phyloP scores from a whole-genome alignment of 2,797 vertebrate species.

The Mormyrops attenuatus region DNA sequence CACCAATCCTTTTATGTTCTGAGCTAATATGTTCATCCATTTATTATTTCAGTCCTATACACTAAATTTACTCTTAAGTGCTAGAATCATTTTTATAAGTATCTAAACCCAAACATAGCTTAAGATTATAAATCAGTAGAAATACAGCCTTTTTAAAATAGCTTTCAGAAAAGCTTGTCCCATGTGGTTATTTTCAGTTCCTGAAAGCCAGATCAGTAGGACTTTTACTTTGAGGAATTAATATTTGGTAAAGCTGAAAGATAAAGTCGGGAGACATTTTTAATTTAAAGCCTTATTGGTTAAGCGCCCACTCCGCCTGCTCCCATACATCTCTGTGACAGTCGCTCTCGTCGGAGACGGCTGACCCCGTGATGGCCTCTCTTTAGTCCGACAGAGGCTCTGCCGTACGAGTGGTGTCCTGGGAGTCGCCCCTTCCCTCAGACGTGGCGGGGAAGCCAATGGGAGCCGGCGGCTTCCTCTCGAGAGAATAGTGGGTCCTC shows the following conservation, averaged over 20 bases:
- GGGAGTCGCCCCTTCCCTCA: neutral
- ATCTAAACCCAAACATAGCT: neutral
- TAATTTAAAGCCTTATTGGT: constrained; percentile 21
- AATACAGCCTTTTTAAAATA: neutral
- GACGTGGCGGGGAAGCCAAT: neutral
- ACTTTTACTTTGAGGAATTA: constrained; percentile 1
- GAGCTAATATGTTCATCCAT: constrained; percentile 5
- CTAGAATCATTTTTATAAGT: neutral
- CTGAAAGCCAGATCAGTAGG: neutral
- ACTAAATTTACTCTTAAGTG: neutral
- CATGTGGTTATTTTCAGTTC: neutral
- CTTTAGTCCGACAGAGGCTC: neutral
- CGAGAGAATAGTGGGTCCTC: neutral
- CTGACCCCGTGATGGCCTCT: neutral
- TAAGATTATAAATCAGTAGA: neutral
- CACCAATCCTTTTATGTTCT: neutral
- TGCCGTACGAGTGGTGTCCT: neutral
- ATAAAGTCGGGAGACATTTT: constrained; percentile 10
- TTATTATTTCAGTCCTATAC: neutral
- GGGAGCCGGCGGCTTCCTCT: neutral
- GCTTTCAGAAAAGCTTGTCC: neutral
- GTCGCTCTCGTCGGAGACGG: neutral
- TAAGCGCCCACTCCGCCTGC: constrained; percentile 1
- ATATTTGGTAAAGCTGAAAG: neutral
- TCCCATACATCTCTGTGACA: constrained; percentile 11